phyloP scores from a whole-genome alignment of 2,797 vertebrate species.

The Phaenicophaeus curvirostris region DNA sequence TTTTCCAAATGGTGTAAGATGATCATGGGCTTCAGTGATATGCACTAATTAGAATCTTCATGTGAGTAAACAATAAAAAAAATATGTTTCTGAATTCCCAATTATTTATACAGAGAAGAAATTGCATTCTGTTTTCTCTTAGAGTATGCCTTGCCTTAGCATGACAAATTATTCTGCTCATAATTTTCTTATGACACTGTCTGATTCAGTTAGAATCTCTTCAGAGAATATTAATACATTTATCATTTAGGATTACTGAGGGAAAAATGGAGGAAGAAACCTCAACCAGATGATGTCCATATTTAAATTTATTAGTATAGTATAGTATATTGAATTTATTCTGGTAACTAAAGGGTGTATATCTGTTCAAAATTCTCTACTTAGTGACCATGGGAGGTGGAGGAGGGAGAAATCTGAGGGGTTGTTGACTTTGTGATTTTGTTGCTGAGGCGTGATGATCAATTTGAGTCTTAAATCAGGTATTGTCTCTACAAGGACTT shows the following conservation, averaged over 20 bases:
- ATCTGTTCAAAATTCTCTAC: background rate
- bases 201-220: background rate
- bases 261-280: background rate
- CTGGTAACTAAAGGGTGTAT: background rate
- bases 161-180: background rate
- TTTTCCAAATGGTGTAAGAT: background rate
- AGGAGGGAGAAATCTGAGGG: background rate
- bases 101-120: background rate
- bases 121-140: background rate
- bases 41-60: background rate
- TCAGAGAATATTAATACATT: background rate
- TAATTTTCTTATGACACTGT: background rate
- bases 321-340: background rate
- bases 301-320: background rate
- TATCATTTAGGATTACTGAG: background rate
- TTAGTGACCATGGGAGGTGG: background rate
- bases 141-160: background rate
- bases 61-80: background rate
- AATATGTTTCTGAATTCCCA: background rate
- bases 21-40: background rate
- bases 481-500: background rate
- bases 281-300: background rate
- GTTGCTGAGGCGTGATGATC: background rate
- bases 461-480: background rate
- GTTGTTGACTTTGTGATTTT: background rate